Conservation (phyloP, 2,888 invertebrate species). For the Ornithoptera priamus region DNA sequence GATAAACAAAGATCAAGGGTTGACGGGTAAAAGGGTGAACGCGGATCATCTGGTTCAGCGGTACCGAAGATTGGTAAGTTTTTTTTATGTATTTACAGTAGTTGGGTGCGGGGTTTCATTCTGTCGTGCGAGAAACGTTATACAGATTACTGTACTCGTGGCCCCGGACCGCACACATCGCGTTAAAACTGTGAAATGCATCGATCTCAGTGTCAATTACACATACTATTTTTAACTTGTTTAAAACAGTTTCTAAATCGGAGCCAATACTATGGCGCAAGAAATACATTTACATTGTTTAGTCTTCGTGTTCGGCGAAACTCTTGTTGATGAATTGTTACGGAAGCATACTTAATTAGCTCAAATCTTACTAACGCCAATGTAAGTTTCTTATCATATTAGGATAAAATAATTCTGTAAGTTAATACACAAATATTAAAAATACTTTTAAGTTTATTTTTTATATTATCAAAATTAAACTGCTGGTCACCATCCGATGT, state of each 20-base stretch:
- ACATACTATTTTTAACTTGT: constrained; percentile 52
- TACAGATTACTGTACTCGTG: constrained; percentile 30
- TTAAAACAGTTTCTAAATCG: constrained; percentile 36
- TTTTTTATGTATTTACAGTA: constrained; percentile 44
- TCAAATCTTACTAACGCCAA: not conserved
- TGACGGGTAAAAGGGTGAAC: constrained; percentile 47
- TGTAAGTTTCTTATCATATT: not conserved
- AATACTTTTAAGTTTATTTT: not conserved
- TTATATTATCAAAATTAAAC: not conserved
- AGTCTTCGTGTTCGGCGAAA: constrained; percentile 9
- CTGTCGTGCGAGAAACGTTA: constrained; percentile 27
- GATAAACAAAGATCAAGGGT: constrained; percentile 44
- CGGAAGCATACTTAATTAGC: constrained; percentile 20
- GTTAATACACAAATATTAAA: not conserved
- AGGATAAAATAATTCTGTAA: not conserved
- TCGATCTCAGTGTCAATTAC: constrained; percentile 63
- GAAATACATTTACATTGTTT: constrained; percentile 27
- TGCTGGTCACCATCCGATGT: not conserved
- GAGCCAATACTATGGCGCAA: constrained; percentile 18
- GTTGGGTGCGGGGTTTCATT: constrained; percentile 24
- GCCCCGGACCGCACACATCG: constrained; percentile 60
- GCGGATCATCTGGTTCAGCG: constrained; percentile 41
- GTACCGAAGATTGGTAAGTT: constrained; percentile 36
- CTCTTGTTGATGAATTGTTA: constrained; percentile 17
- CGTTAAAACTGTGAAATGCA: constrained; percentile 40